Conservation (phyloP, 1,140 invertebrate species). For the Dendrolimus punctatus region DNA sequence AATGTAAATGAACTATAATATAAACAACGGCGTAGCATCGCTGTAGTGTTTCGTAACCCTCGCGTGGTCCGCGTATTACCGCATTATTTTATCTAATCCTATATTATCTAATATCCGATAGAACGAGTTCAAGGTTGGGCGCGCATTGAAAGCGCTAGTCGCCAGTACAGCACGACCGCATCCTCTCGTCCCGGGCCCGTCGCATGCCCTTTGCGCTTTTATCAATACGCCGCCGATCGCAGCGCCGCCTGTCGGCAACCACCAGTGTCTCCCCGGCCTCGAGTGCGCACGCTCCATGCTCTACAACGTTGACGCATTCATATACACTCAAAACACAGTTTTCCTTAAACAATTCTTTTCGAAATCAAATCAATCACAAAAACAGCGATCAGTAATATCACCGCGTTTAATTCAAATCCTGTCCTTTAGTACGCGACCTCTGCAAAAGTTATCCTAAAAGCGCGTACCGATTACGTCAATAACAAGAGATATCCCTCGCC, state of each 20-base stretch:
- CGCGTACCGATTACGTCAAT: slow-evolving; percentile 31
- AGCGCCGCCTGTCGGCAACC: slow-evolving; percentile 47
- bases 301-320: slow-evolving; percentile 48
- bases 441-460: slow-evolving; percentile 23
- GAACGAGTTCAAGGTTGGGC: slow-evolving; percentile 58
- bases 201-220: slow-evolving; percentile 53
- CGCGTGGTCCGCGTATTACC: slow-evolving; percentile 10
- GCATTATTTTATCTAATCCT: slow-evolving; percentile 29
- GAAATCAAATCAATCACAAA: slow-evolving; percentile 32
- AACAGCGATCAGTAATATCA: slow-evolving; percentile 17
- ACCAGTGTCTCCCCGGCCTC: slow-evolving; percentile 37
- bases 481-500: slow-evolving; percentile 21
- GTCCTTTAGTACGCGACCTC: slow-evolving; percentile 12
- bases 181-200: slow-evolving; percentile 26
- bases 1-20: slow-evolving; percentile 13
- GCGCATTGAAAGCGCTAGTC: slow-evolving; percentile 26
- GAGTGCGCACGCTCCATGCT: slow-evolving; percentile 57
- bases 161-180: slow-evolving; percentile 18
- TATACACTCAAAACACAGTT: slow-evolving; percentile 29
- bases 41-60: slow-evolving; percentile 4
- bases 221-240: slow-evolving; percentile 44
- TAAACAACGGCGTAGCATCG: slow-evolving; percentile 12
- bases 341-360: slow-evolving; percentile 47
- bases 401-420: slow-evolving; percentile 11
- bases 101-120: slow-evolving; percentile 58